Percentiles rank a stretch among this genome's conserved stretches.
Conservation (phyloP, 2,888 invertebrate genomes). For the Zygaena filipendulae region DNA sequence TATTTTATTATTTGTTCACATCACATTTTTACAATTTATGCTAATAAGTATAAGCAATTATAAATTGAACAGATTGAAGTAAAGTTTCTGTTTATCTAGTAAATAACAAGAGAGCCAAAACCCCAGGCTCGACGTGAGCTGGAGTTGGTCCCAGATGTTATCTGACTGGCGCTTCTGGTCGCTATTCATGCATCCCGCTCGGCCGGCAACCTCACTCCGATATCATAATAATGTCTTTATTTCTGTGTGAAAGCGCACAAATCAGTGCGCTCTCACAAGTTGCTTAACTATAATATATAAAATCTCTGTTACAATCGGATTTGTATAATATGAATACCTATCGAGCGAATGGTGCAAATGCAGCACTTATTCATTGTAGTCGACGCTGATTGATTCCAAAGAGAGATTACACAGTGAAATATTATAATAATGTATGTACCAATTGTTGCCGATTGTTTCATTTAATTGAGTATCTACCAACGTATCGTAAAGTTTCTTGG, state of each 20-base stretch:
- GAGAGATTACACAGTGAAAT: constrained; percentile 24
- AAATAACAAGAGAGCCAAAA: no score
- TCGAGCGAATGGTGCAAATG: constrained; percentile 31
- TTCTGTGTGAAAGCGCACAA: constrained; percentile 30
- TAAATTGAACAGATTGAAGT: no score
- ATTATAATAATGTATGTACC: constrained; percentile 59
- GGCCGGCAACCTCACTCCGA: constrained; percentile 7
- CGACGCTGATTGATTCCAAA: constrained; percentile 21
- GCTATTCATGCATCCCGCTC: constrained; percentile 18
- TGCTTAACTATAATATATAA: constrained; percentile 44
- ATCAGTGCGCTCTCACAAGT: constrained; percentile 26
- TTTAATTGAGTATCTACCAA: no score
- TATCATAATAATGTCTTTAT: constrained; percentile 31
- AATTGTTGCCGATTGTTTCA: constrained; percentile 57
- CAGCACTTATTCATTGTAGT: constrained; percentile 27
- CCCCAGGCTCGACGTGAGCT: no score
- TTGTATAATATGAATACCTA: constrained; percentile 41
- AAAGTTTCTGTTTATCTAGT: no score
- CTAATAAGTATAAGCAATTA: no score
- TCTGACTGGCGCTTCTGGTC: no score
- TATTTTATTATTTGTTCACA: no score
- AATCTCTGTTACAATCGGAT: constrained; percentile 41
- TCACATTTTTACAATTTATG: no score
- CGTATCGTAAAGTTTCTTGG: no score
- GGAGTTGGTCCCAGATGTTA: no score